A percentile compares a stretch with the other conserved stretches of the same genome.
Conservation (phyloP, 2,888 invertebrate genomes). For the Sympetrum striolatum region DNA sequence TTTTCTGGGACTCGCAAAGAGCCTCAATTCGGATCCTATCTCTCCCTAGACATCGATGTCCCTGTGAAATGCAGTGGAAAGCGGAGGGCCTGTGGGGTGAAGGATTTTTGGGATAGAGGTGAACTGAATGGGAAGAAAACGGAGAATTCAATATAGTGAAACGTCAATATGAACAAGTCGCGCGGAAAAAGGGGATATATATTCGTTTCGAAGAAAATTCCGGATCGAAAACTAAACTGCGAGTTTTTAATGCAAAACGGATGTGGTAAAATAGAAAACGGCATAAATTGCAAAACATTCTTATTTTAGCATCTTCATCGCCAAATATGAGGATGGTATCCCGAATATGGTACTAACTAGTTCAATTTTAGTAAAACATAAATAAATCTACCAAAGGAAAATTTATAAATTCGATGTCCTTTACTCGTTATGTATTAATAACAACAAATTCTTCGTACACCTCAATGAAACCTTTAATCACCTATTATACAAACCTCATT, state of each 20-base stretch:
- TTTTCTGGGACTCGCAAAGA: not conserved
- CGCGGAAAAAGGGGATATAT: not conserved
- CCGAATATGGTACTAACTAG: not conserved
- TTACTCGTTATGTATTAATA: no score
- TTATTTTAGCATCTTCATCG: no score
- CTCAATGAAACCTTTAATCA: no score
- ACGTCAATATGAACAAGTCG: not conserved
- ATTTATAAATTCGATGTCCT: not conserved
- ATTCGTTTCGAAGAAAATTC: not conserved
- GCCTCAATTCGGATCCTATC: not conserved
- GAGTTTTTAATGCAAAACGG: not conserved
- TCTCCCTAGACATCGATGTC: not conserved
- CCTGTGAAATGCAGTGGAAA: constrained; percentile 18
- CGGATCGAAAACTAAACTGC: not conserved
- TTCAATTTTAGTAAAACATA: not conserved
- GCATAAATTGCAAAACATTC: not conserved
- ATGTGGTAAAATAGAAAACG: not conserved
- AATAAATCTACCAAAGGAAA: not conserved
- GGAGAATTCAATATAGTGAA: not conserved
- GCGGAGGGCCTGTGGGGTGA: not conserved
- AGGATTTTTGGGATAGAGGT: not conserved
- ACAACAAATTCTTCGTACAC: no score
- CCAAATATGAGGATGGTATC: not conserved
- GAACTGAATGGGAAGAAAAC: not conserved
- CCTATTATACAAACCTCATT: no score